Base-by-base conservation (phyloP, 2,888 invertebrate genomes). In the Acleris sparsana region DNA sequence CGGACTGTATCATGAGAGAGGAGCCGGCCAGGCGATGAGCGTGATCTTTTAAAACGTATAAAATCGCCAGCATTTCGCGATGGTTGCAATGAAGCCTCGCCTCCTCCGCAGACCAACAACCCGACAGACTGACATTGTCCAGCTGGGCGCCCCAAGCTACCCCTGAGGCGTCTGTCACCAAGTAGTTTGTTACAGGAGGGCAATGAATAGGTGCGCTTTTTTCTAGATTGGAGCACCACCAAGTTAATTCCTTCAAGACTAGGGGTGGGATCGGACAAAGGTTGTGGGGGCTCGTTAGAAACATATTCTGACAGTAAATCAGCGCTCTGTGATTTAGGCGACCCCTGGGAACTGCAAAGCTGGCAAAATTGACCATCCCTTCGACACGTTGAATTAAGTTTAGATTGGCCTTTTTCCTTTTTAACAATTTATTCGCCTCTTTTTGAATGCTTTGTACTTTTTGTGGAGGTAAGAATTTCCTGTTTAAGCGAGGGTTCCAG, bases 31-130 rank as follows among this genome's bases (percentile, higher is more conserved):
- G 49, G 49, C 9, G 20, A 7, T 18, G 49, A 49, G 49, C 20
- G 49, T 49, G 49, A 49, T 49, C 49, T 49, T 20, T 49, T 49
- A 49, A 17, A 11, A 20, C 49, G 20, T 49, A 49, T 22, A 18
- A 49, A 49, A 49, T 20, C 20, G 20, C 49, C 2, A 49, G 13
- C 49, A 49, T 49, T 9, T 49, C 49, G 49, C 49, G 49, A 49
- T 9, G 9, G 20, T 49, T 49, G 6, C 20, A 49, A 49, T 49
- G 49, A 9, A 49, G 49, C 17, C 17, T 20, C 17, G 20, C 20
- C 11, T 49, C 49, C 7, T 49, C 49, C 20, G 20, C 11, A 11
- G 49, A 20, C 49, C 49, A 49, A 3, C 18, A 9, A 22, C 49
- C 49, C 49, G 20, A 49, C 20, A 49, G 11, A 3, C 9, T 20